Evolutionary conservation across 2,888 invertebrate genomes (phyloP), one percentile per base, ranked within the genome.

Genomic region (Drosophila kokeensis): DNA sequence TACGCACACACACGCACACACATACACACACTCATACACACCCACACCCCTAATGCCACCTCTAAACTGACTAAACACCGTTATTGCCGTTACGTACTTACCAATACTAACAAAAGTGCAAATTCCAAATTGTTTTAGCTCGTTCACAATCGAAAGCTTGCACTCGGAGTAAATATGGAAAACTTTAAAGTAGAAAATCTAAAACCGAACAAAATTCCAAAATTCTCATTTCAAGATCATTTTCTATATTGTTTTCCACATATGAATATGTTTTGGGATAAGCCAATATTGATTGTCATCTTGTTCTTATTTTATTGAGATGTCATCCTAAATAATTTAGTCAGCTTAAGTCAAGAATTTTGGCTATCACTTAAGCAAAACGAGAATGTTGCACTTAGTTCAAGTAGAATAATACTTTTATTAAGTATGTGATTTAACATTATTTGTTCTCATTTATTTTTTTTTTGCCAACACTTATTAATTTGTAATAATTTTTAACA

Each of bases 121-220:
- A 32, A 40, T 27, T 34, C 27, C 3, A 36, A 27, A 24, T 54
- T 7, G 2, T 27, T 27, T 30, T 0, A 29, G 63, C 49, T 65
- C 52, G 40, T 66, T 65, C 27, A 54, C 62, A 83, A 29, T 38
- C 10, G 54, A 67, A 55, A 59, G 49, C 57, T 50, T 57, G 57
- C 49, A 61, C 30, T 54, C n/a, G n/a, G 11, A 40, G 27, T 40
- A 42, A 62, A 30, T 38, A 18, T 34, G 30, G 21, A 45, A 45
- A 24, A 15, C 15, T 27, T 27, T 1, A 7, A 55, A 0, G 11
- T 13, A 11, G 0, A 21, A 21, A 42, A 3, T 53, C 6, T 6
- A 2, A 24, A 24, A 24, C 24, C 24, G 24, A 24, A 55, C 2
- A 24, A 38, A 24, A 0, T 24, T 24, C 5, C 2, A 34, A 18